Evolutionary conservation across 2,888 invertebrate species (phyloP).

Genomic region (Folsomia manolachei): DNA sequence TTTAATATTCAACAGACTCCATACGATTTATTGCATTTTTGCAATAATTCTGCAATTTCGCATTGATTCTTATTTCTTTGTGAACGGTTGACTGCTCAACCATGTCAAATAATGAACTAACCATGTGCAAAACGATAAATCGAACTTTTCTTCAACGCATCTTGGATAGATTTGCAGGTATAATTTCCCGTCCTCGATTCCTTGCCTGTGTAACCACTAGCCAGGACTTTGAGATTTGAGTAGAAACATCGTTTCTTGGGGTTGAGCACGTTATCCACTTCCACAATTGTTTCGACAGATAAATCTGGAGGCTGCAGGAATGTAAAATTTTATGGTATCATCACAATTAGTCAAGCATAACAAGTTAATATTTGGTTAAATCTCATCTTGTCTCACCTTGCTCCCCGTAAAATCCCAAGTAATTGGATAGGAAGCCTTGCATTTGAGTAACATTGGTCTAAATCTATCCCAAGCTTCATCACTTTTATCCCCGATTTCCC

Average conservation of each 20-base stretch:
- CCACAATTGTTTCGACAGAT: slow-evolving; percentile 33
- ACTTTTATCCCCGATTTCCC: slow-evolving; percentile 18
- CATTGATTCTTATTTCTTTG: no score
- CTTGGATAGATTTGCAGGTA: slow-evolving; percentile 40
- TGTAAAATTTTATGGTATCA: no score
- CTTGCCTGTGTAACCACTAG: slow-evolving; percentile 38
- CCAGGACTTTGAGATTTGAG: slow-evolving; percentile 36
- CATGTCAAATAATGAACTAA: slow-evolving; percentile 19
- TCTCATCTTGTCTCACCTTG: slow-evolving; percentile 14
- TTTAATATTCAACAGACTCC: no score
- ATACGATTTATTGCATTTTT: no score
- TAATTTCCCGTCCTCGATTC: slow-evolving; percentile 42
- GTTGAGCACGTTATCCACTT: slow-evolving; percentile 34
- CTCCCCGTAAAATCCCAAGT: slow-evolving; percentile 39
- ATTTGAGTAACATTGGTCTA: slow-evolving; percentile 37
- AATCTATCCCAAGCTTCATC: slow-evolving; percentile 38
- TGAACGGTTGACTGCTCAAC: neutral
- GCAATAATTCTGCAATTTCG: no score
- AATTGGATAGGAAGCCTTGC: slow-evolving; percentile 41
- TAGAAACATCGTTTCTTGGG: slow-evolving; percentile 36
- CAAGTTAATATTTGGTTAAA: no score
- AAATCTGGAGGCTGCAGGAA: slow-evolving; percentile 30
- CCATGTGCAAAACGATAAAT: slow-evolving; percentile 43
- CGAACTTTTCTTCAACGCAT: slow-evolving; percentile 26
- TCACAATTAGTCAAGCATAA: no score